phyloP scores from a whole-genome alignment of 2,888 invertebrate genomes.

The Ischnus inquisitorius region DNA sequence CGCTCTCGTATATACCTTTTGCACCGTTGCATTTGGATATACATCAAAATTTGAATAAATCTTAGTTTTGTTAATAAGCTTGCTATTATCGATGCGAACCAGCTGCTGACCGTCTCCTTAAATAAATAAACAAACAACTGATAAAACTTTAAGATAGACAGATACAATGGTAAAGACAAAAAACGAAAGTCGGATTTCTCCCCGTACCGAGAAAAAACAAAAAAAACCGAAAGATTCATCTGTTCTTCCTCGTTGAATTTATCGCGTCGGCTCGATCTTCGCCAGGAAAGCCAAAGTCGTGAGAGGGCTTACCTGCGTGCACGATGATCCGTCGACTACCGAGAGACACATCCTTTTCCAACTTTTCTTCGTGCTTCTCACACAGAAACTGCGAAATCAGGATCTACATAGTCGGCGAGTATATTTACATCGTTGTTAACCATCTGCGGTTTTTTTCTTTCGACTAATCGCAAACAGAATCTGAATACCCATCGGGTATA shows the following conservation, averaged over 20 bases:
- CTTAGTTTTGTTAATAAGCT: too few relatives aligned
- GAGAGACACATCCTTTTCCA: not conserved
- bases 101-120: too few relatives aligned
- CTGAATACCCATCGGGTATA: not conserved
- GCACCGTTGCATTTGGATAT: too few relatives aligned
- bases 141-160: not conserved
- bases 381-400: slow-evolving; percentile 5
- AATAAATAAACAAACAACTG: not conserved
- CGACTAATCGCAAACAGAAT: not conserved
- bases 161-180: not conserved
- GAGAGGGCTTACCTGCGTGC: not conserved
- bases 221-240: slow-evolving; percentile 17
- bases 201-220: not conserved
- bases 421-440: slow-evolving; percentile 1
- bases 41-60: too few relatives aligned
- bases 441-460: not conserved
- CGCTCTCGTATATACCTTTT: too few relatives aligned
- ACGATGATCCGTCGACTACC: slow-evolving; percentile 20
- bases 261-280: slow-evolving; percentile 23
- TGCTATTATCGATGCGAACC: too few relatives aligned
- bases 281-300: slow-evolving; percentile 8
- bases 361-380: slow-evolving; percentile 2
- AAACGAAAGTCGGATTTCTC: not conserved
- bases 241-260: not conserved
- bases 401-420: not conserved